phyloP scores from a whole-genome alignment of 2,797 vertebrate species.

The Coccyzus lansbergi region DNA sequence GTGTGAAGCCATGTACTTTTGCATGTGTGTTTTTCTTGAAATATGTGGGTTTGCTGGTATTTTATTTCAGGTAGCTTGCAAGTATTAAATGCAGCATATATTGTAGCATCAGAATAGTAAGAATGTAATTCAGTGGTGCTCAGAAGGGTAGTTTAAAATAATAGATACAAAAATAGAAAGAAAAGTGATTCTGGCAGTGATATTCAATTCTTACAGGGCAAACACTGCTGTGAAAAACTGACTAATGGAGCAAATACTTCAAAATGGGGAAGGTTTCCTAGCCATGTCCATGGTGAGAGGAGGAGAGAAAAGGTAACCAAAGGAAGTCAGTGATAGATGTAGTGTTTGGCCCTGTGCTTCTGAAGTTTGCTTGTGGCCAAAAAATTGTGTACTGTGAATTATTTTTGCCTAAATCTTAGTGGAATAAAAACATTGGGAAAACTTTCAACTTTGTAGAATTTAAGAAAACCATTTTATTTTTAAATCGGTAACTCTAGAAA shows the following conservation, averaged over 20 bases:
- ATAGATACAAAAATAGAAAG: neutral
- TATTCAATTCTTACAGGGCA: neutral
- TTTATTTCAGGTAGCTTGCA: neutral
- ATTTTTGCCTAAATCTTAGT: neutral
- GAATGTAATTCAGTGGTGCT: neutral
- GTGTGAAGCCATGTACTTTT: neutral
- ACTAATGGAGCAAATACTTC: neutral
- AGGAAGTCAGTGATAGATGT: neutral
- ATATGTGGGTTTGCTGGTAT: neutral
- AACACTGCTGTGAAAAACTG: neutral
- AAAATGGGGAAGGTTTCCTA: neutral
- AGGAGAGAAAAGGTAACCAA: neutral
- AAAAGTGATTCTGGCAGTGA: neutral
- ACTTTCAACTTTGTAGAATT: neutral
- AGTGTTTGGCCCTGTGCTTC: accelerated
- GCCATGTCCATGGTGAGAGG: accelerated
- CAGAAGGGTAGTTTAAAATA: neutral
- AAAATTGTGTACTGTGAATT: neutral
- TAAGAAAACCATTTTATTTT: neutral
- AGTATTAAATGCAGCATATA: neutral
- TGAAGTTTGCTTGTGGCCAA: neutral
- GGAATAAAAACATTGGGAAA: neutral
- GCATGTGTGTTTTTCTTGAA: neutral
- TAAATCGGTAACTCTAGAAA: neutral
- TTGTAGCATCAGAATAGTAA: neutral